Conservation (phyloP, 2,888 invertebrate species). For the Netelia fuscicornis region DNA sequence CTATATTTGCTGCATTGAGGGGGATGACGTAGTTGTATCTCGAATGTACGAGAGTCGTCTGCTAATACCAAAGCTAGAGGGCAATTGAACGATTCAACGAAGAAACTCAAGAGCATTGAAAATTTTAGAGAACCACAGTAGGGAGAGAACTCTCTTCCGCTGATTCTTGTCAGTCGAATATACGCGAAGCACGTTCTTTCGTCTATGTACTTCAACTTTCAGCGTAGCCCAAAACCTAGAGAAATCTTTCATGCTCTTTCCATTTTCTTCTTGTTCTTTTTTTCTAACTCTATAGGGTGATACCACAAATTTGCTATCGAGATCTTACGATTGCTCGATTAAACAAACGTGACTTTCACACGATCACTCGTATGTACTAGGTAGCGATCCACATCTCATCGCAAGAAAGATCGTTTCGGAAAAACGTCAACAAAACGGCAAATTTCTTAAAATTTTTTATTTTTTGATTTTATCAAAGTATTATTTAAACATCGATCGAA, state of each 20-base stretch:
- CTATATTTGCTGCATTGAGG: too few species aligned
- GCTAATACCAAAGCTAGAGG: too few species aligned
- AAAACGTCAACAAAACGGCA: too few species aligned
- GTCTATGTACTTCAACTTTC: slow-evolving; percentile 5
- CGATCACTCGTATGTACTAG: background rate
- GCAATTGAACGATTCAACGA: background rate
- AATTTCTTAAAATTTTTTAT: too few species aligned
- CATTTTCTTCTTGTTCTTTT: background rate
- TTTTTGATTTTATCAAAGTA: too few species aligned
- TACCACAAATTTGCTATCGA: slow-evolving; percentile 18
- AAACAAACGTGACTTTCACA: background rate
- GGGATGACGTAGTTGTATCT: slow-evolving; percentile 2
- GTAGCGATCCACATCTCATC: too few species aligned
- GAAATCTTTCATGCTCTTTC: slow-evolving; percentile 29
- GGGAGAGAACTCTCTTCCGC: background rate
- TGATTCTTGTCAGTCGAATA: slow-evolving; percentile 29
- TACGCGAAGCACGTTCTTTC: slow-evolving; percentile 42
- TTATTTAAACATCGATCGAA: too few species aligned
- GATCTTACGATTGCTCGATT: slow-evolving; percentile 42
- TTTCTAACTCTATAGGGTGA: background rate
- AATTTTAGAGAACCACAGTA: slow-evolving; percentile 36
- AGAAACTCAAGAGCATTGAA: slow-evolving; percentile 43
- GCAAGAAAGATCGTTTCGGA: too few species aligned
- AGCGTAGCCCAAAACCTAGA: slow-evolving; percentile 16
- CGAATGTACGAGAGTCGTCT: too few species aligned